Percentiles rank a stretch among this genome's conserved stretches.
Evolutionary conservation across 2,888 invertebrate species (phyloP).

Genomic region (Lydus trimaculatus): DNA sequence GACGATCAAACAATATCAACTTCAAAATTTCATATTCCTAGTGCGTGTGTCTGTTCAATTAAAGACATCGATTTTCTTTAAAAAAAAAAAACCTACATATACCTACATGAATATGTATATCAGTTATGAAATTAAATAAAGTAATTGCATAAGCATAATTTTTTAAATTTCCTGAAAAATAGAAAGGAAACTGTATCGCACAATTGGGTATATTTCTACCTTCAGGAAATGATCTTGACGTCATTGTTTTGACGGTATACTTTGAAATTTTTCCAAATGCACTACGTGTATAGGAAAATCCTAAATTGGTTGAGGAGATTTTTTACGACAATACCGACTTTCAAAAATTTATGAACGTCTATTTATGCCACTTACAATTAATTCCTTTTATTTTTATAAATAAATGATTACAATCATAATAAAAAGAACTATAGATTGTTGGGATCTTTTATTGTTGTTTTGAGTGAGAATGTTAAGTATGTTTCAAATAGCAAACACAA

Average conservation of each 20-base stretch:
- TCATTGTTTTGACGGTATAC: background rate
- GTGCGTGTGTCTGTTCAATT: slow-evolving; percentile 71
- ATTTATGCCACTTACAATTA: too few relatives aligned
- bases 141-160: too few relatives aligned
- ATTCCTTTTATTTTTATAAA: too few relatives aligned
- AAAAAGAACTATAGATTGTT: background rate
- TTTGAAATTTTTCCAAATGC: background rate
- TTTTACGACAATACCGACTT: too few relatives aligned
- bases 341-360: too few relatives aligned
- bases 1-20: slow-evolving; percentile 55
- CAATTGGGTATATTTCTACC: too few relatives aligned
- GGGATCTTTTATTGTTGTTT: background rate
- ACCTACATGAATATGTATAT: too few relatives aligned
- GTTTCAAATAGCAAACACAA: slow-evolving; percentile 55
- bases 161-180: slow-evolving; percentile 9
- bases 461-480: background rate
- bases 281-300: background rate
- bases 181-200: too few relatives aligned
- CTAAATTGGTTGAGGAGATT: too few relatives aligned
- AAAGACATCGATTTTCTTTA: too few relatives aligned
- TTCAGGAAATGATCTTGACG: background rate
- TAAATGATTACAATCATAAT: background rate
- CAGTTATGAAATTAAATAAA: too few relatives aligned
- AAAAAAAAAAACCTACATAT: too few relatives aligned
- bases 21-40: slow-evolving; percentile 67